Conservation (phyloP, 2,888 invertebrate genomes). For the Xanthia togata region DNA sequence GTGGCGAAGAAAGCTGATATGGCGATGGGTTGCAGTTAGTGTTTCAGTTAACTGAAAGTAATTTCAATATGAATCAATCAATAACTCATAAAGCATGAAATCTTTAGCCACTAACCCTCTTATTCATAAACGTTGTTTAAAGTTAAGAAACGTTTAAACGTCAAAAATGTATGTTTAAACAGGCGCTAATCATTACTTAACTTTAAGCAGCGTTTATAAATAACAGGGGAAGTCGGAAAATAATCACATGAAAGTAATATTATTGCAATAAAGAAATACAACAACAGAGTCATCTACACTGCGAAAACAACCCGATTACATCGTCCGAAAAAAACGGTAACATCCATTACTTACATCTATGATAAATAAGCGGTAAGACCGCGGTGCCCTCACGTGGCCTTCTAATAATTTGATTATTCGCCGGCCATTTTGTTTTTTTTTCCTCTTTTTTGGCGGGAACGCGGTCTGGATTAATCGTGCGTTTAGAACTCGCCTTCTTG, state of each 20-base stretch:
- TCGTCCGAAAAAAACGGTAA: conserved; percentile 68
- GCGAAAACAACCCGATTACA: conserved; percentile 17
- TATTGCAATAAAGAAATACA: not conserved
- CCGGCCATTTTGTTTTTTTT: conserved; percentile 77
- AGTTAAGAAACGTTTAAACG: no score
- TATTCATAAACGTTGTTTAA: no score
- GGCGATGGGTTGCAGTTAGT: not conserved
- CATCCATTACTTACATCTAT: conserved; percentile 81
- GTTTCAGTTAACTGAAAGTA: not conserved
- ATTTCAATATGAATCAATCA: no score
- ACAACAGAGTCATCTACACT: not conserved
- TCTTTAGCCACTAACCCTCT: no score
- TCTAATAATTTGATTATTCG: conserved; percentile 83
- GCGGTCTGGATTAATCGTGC: conserved; percentile 75
- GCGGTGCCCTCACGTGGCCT: conserved; percentile 78
- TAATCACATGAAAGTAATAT: not conserved
- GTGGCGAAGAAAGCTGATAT: not conserved
- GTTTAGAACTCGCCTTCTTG: conserved; percentile 68
- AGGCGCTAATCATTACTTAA: no score
- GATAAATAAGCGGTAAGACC: conserved; percentile 80
- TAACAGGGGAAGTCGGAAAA: no score
- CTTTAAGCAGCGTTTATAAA: no score
- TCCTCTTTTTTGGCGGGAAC: conserved; percentile 61
- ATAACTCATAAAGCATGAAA: not conserved
- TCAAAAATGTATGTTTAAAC: no score